Percentiles rank a stretch among this genome's conserved stretches.
phyloP scores from a whole-genome alignment of 1,140 invertebrate genomes.

The Drosophila kohkoa region DNA sequence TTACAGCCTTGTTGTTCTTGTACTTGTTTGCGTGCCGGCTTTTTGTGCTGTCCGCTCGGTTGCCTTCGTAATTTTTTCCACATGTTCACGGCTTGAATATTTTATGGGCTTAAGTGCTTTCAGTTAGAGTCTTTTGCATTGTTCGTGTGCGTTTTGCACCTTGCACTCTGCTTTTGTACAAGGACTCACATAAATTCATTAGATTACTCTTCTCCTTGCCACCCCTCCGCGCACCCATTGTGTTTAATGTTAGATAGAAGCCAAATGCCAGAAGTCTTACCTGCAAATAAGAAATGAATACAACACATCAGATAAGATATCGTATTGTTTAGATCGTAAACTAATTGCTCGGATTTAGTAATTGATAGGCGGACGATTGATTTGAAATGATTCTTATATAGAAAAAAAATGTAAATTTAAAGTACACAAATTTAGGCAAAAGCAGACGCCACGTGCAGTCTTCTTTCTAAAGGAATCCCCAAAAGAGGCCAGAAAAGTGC shows the following conservation, averaged over 20 bases:
- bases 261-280: constrained; percentile 12
- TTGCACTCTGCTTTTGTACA: constrained; percentile 43
- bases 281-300: constrained; percentile 17
- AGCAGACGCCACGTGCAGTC: background rate
- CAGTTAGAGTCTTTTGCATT: constrained; percentile 68
- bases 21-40: constrained; percentile 52
- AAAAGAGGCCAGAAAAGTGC: constrained; percentile 27
- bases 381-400: constrained; percentile 3
- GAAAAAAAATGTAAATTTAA: background rate
- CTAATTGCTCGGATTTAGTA: constrained; percentile 17
- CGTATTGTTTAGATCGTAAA: constrained; percentile 11
- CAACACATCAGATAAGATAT: background rate
- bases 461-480: background rate
- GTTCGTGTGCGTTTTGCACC: constrained; percentile 63
- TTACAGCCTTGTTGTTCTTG: constrained; percentile 30
- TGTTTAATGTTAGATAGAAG: constrained; percentile 46
- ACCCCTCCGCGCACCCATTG: constrained; percentile 10
- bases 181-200: constrained; percentile 76
- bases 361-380: constrained; percentile 12
- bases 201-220: constrained; percentile 57
- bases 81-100: constrained; percentile 81
- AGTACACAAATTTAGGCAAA: background rate
- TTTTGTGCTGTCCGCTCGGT: constrained; percentile 43
- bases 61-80: constrained; percentile 73
- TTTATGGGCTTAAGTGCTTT: constrained; percentile 82